A percentile compares a stretch with the other conserved stretches of the same genome.
Conservation (phyloP, 2,113 vertebrate species). For the Puntigrus tetrazona region DNA sequence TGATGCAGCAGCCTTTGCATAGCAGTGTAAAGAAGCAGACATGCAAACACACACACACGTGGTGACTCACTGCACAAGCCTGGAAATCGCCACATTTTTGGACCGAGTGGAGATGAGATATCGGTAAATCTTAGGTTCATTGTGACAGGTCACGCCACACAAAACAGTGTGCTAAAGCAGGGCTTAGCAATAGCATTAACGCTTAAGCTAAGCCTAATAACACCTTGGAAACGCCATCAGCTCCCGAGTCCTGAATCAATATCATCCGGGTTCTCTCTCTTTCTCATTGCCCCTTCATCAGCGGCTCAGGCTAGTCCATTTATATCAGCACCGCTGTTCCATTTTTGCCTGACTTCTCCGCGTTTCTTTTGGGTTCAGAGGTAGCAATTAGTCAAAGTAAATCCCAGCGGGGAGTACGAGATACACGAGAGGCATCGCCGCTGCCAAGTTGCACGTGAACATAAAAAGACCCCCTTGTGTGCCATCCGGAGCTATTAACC, state of each 20-base stretch:
- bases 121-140: not conserved
- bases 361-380: constrained; percentile 34
- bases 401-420: constrained; percentile 40
- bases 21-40: not conserved
- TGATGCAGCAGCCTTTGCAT: constrained; percentile 17
- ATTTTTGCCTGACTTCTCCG: constrained; percentile 36
- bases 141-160: not conserved
- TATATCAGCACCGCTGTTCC: constrained; percentile 40
- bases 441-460: constrained; percentile 50
- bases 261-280: constrained; percentile 1
- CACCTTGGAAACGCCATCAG: constrained; percentile 7
- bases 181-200: not conserved
- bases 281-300: constrained; percentile 10
- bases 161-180: not conserved
- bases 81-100: not conserved
- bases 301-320: constrained; percentile 49
- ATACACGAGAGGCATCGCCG: constrained; percentile 50
- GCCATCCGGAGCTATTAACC: constrained; percentile 57
- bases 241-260: constrained; percentile 43
- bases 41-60: constrained; percentile 2
- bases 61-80: constrained; percentile 6
- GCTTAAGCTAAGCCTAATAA: constrained; percentile 1
- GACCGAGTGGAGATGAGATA: not conserved
- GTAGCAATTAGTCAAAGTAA: constrained; percentile 55
- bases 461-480: constrained; percentile 41